Percentiles rank a stretch among this genome's conserved stretches.
phyloP scores from a whole-genome alignment of 2,797 vertebrate species.

The Aselliscus stoliczkanus region DNA sequence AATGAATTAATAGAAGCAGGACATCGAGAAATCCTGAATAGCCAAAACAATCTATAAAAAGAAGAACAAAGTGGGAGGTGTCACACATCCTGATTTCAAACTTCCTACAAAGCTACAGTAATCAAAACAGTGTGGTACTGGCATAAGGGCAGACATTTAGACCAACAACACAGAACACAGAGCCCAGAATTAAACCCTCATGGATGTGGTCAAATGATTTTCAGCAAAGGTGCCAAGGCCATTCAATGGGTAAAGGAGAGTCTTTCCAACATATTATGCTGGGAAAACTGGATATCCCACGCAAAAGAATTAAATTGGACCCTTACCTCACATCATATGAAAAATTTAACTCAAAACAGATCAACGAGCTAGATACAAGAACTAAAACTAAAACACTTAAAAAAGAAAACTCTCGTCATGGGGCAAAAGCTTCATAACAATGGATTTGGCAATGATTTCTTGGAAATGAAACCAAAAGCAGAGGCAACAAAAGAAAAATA shows the following conservation, averaged over 20 bases:
- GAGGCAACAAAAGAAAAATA: not conserved
- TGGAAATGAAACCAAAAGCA: not conserved
- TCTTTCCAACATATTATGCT: not conserved
- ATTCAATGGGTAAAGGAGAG: not conserved
- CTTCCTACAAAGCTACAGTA: not conserved
- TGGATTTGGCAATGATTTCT: not conserved
- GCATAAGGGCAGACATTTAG: not conserved
- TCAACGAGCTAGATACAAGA: not conserved
- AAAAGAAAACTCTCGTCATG: not conserved
- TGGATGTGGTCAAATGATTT: not conserved
- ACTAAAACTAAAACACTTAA: not conserved
- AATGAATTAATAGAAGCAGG: not conserved
- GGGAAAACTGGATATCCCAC: not conserved
- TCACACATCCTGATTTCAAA: conserved; percentile 1
- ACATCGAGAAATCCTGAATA: not conserved
- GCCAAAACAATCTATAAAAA: not conserved
- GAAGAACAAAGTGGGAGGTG: not conserved
- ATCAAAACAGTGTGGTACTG: not conserved
- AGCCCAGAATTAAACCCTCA: not conserved
- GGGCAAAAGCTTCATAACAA: not conserved
- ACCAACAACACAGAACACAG: not conserved
- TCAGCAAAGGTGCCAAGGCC: not conserved
- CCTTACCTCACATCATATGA: not conserved
- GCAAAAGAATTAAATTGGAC: not conserved
- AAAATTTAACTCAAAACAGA: not conserved